Conservation (phyloP, 2,113 vertebrate species). For the Ursus arctos region DNA sequence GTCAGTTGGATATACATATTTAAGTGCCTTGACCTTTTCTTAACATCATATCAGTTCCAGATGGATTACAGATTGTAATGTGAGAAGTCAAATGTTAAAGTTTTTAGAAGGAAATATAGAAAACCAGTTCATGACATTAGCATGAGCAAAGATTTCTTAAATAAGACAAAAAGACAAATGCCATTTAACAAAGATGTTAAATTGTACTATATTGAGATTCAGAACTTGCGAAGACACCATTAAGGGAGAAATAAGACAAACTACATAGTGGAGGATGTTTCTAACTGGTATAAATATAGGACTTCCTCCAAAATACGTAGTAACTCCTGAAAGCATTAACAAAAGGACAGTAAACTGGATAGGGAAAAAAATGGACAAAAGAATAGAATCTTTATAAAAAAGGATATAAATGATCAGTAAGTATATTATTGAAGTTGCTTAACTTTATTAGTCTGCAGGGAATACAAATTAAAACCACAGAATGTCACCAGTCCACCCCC, state of each 20-base stretch:
- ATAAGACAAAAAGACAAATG: neutral
- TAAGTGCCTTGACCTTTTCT: neutral
- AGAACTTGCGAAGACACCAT: neutral
- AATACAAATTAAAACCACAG: conserved; percentile 14
- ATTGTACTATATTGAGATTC: neutral
- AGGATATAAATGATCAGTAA: neutral
- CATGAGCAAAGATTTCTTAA: neutral
- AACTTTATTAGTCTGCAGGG: neutral
- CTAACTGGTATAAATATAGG: neutral
- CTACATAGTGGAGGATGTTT: neutral
- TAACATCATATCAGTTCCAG: neutral
- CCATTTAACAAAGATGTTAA: neutral
- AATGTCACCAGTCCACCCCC: neutral
- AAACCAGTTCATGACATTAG: neutral
- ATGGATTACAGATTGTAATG: neutral
- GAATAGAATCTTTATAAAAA: neutral
- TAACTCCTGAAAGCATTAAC: neutral
- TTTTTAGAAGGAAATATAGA: neutral
- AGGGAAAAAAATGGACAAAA: neutral
- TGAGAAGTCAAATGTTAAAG: neutral
- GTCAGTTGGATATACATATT: neutral
- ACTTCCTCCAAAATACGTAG: neutral
- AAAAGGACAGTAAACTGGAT: neutral
- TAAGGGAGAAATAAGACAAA: neutral
- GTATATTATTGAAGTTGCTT: neutral